phyloP scores from a whole-genome alignment of 1,140 invertebrate species.

The Doryteuthis pealeii region DNA sequence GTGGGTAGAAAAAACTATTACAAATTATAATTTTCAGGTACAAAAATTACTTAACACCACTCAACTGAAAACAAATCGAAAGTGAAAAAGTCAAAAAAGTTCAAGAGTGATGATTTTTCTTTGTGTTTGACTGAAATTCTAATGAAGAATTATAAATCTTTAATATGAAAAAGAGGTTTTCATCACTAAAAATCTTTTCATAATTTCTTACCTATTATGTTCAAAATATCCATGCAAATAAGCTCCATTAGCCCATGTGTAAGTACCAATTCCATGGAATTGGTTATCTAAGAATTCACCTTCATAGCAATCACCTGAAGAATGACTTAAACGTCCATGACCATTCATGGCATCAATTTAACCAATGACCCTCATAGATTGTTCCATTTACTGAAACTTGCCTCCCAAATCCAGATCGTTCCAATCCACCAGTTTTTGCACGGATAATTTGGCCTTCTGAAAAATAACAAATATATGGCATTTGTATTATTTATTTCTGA shows the following conservation, averaged over 20 bases:
- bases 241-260: constrained; percentile 58
- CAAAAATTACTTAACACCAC: too few relatives aligned
- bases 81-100: too few relatives aligned
- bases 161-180: too few relatives aligned
- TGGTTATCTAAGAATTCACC: constrained; percentile 57
- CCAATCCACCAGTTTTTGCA: constrained; percentile 41
- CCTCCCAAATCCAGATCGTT: constrained; percentile 50
- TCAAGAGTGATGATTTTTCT: too few relatives aligned
- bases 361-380: constrained; percentile 55
- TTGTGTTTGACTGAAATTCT: too few relatives aligned
- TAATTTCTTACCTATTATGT: constrained; percentile 58
- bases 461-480: constrained; percentile 23
- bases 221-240: constrained; percentile 56
- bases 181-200: too few relatives aligned
- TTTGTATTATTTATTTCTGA: too few relatives aligned
- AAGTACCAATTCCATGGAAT: constrained; percentile 57
- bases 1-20: too few relatives aligned
- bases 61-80: too few relatives aligned
- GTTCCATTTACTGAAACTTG: constrained; percentile 50
- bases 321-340: constrained; percentile 45
- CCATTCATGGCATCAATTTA: constrained; percentile 57
- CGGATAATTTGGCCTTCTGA: constrained; percentile 56
- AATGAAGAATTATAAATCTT: too few relatives aligned
- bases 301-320: constrained; percentile 50
- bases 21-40: too few relatives aligned